Evolutionary conservation across 1,140 invertebrate genomes (phyloP).

Genomic region (Eueides isabella): DNA sequence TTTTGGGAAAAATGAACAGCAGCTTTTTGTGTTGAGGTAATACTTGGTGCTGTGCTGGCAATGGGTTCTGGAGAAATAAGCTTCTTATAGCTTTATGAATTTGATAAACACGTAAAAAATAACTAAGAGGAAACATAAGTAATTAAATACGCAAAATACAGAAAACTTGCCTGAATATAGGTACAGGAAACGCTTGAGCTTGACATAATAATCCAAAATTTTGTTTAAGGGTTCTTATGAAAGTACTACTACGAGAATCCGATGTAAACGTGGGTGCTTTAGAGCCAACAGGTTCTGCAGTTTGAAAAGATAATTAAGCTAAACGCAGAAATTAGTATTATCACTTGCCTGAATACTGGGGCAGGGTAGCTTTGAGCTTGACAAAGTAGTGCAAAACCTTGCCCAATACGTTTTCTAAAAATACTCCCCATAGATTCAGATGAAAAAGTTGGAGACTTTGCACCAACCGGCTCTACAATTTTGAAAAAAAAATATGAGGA

Average conservation of each 20-base stretch:
- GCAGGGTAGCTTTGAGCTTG: conserved; percentile 88
- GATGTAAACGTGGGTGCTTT: conserved; percentile 87
- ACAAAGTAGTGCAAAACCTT: conserved; percentile 84
- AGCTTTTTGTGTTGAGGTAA: conserved; percentile 80
- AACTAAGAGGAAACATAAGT: background rate
- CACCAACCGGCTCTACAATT: conserved; percentile 85
- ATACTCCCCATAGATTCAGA: conserved; percentile 81
- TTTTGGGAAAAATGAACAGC: conserved; percentile 67
- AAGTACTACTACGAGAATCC: conserved; percentile 85
- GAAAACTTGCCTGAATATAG: conserved; percentile 87
- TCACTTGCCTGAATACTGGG: conserved; percentile 86
- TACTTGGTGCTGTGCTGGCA: conserved; percentile 83
- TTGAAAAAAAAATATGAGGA: conserved; percentile 42
- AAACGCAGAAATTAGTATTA: conserved; percentile 12
- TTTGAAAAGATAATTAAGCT: conserved; percentile 51
- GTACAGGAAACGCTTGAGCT: conserved; percentile 89
- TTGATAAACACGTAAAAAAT: background rate
- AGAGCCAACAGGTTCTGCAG: conserved; percentile 87
- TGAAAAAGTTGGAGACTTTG: conserved; percentile 86
- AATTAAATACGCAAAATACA: conserved; percentile 10
- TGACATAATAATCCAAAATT: conserved; percentile 86
- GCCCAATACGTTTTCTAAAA: conserved; percentile 81
- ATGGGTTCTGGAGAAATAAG: conserved; percentile 83
- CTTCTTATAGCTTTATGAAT: conserved; percentile 9
- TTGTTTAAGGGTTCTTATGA: conserved; percentile 76